Evolutionary conservation across 2,113 vertebrate genomes (phyloP), one percentile per base, ranked within the genome.

Genomic region (Syngnathus floridae): DNA sequence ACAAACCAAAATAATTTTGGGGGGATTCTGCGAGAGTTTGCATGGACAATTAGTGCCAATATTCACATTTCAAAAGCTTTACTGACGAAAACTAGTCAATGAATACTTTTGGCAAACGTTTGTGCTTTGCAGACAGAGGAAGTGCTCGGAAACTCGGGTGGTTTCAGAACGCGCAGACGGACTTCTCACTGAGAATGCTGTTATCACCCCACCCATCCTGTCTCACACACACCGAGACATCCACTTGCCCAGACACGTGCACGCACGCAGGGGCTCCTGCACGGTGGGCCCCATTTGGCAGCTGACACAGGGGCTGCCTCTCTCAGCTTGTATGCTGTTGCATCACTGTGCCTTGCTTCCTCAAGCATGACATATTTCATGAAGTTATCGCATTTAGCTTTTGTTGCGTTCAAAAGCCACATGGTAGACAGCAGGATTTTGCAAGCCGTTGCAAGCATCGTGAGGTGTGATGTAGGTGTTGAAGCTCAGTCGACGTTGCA

Each of bases 131-230:
- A 85, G 78, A 84, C 81, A 80, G 73, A 79, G 84, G 84, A 87
- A 83, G 74, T 76, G 62, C 8, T 73, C 64, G 54, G 58, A 69
- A 78, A 73, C 71, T 31, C 56, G 13, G 48, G 68, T 48, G 43
- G 43, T 69, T 82, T 80, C 70, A 73, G 66, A 70, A 77, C 65
- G 19, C 66, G 62, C 62, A 80, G 77, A 78, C 79, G 46, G 64
- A 26, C 67, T 70, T 67, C 51, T 37, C 70, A 65, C 63, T 26
- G 73, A 84, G 79, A 79, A 76, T 64, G 38, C 73, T 80, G 84
- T 79, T 84, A 61, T 66, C 72, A 76, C 81, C 63, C 79, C 84
- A 79, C 84, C 86, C 86, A 83, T 85, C 76, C 81, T 80, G 79
- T 78, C 73, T 72, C 70, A 51, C 64, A 64, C 67, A 61, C 63